Percentiles rank a stretch among this genome's conserved stretches.
phyloP scores from a whole-genome alignment of 2,797 vertebrate genomes.

The Esox lucius region DNA sequence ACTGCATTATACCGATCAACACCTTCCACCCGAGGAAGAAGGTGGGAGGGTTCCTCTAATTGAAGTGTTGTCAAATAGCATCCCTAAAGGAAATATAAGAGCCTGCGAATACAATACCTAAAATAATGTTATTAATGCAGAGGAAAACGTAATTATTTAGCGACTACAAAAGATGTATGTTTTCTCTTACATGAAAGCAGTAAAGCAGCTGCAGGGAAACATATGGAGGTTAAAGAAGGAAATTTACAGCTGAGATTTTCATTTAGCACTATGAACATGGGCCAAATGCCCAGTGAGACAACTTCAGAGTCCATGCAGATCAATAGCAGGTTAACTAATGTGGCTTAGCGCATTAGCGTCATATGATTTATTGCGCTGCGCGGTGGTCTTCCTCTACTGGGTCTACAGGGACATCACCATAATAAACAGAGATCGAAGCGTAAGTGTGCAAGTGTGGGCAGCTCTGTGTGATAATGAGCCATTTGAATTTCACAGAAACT shows the following conservation, averaged over 20 bases:
- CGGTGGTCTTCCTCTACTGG: background rate
- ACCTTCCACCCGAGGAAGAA: background rate
- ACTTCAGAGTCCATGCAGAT: conserved; percentile 5
- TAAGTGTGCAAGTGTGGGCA: conserved; percentile 10
- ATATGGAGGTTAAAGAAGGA: background rate
- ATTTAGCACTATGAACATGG: background rate
- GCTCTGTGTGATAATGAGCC: conserved; percentile 19
- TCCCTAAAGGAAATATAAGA: background rate
- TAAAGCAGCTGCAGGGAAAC: background rate
- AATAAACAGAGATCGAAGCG: conserved; percentile 17
- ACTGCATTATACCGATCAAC: background rate
- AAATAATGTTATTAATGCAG: background rate
- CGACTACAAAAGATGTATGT: background rate
- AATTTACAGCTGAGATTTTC: background rate
- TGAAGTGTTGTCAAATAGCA: background rate
- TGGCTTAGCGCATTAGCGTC: conserved; percentile 6
- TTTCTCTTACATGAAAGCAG: background rate
- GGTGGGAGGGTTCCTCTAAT: background rate
- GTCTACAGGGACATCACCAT: background rate
- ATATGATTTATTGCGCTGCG: conserved; percentile 5
- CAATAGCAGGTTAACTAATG: conserved; percentile 17
- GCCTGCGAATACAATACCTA: background rate
- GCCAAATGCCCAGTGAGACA: background rate
- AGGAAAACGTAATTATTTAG: background rate
- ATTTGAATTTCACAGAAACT: background rate